Evolutionary conservation across 2,888 invertebrate genomes (phyloP).

Genomic region (Bembecia ichneumoniformis): DNA sequence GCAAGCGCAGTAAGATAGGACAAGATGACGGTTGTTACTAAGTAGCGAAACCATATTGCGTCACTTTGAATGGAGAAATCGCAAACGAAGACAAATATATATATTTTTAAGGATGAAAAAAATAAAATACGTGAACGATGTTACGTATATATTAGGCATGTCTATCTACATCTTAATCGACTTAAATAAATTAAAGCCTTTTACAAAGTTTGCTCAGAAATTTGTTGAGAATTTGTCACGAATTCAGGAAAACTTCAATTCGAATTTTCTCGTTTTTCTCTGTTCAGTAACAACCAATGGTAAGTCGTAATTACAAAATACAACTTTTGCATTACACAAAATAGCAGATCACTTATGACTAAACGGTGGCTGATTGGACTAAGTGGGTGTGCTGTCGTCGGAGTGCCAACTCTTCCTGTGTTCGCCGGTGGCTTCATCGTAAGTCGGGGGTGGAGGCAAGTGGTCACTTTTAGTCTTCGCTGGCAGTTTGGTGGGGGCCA

Average conservation of each 20-base stretch:
- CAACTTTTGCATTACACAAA: neutral
- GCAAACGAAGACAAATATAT: no score
- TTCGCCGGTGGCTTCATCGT: constrained; percentile 54
- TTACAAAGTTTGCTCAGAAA: constrained; percentile 22
- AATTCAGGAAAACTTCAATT: neutral
- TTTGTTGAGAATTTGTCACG: no score
- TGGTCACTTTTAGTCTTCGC: constrained; percentile 52
- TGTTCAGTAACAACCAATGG: no score
- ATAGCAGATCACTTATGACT: neutral
- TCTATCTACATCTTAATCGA: constrained; percentile 17
- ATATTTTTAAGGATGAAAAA: neutral
- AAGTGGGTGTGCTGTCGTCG: constrained; percentile 62
- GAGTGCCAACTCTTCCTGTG: constrained; percentile 69
- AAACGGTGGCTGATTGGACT: constrained; percentile 13
- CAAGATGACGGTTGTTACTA: no score
- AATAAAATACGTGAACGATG: neutral
- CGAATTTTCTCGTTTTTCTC: neutral
- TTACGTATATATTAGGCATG: neutral
- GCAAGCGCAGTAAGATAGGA: no score
- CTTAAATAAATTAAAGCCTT: constrained; percentile 55
- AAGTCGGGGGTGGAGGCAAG: constrained; percentile 51
- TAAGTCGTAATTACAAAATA: neutral
- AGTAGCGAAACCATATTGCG: no score
- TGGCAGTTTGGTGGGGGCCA: constrained; percentile 32
- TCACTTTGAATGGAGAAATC: no score